These are phyloP conservation scores for Botrylloides violaceus DNA, from an alignment of 23 tunicate species.

Conservation along the genomic window DNA sequence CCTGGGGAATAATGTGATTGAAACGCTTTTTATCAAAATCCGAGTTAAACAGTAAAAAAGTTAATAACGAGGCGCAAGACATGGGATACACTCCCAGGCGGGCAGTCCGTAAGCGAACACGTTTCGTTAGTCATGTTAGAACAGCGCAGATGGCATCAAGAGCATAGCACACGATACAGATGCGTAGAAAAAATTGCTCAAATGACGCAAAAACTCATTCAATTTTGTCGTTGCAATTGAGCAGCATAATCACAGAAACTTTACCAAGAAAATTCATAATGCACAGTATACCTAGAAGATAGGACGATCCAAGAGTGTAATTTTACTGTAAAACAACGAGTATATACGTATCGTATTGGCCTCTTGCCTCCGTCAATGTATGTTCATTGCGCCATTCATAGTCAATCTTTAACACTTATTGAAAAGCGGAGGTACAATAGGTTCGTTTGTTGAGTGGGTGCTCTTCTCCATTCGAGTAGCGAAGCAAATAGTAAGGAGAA, in stretches of 20 bases:
- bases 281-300: background rate
- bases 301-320: background rate
- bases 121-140: background rate
- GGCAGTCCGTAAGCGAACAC: background rate
- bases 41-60: background rate
- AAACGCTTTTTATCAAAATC: background rate
- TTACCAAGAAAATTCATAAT: background rate
- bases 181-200: background rate
- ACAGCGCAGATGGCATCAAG: background rate
- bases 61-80: background rate
- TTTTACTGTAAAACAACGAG: background rate
- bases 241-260: background rate
- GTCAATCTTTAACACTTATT: constrained; percentile 1
- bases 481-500: background rate
- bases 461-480: constrained; percentile 2
- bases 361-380: background rate
- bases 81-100: background rate
- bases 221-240: background rate
- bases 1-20: background rate
- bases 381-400: constrained; percentile 1
- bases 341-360: background rate
- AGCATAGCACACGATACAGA: background rate
- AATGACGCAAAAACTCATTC: background rate
- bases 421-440: background rate
- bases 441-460: background rate